Base-by-base conservation (phyloP, 2,113 vertebrate species). In the Nannobrachium achirus region DNA sequence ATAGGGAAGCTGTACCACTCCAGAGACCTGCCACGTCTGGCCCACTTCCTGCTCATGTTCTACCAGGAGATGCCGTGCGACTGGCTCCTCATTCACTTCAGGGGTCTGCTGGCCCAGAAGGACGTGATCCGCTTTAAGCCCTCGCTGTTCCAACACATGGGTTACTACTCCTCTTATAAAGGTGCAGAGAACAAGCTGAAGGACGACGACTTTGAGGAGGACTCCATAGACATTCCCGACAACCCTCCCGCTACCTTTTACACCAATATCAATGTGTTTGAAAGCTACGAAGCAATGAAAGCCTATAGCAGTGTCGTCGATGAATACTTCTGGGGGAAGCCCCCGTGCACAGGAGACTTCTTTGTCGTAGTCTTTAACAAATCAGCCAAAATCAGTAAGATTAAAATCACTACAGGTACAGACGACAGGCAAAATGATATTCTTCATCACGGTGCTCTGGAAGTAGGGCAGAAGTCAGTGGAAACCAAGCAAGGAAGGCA, bases 31-130 rank as follows among this genome's bases (percentile, higher is more conserved):
- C 95, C 96, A 3, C 94, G 98, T 0, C 67, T 99, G 81, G 98
- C 97, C 10, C 96, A 97, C 73, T 99, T 99, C 93, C 91, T 99
- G 78, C 90, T 99, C 87, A 98, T 99, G 97, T 99, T 99, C 89
- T 99, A 99, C 92, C 98, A 99, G 90, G 97, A 99, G 88, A 99
- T 99, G 97, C 97, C 97, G 86, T 99, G 97, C 0, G 97, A 99
- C 75, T 99, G 97, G 97, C 86, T 99, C 33, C 93, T 99, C 41
- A 97, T 97, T 82, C 97, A 99, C 89, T 99, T 99, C 58, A 89
- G 96, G 52, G 94, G 94, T 42, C 88, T 99, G 1, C 78, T 99
- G 84, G 96, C 96, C 69, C 97, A 99, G 86, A 98, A 97, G 85
- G 97, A 98, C 20, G 89, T 89, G 68, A 89, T 90, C 66, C 94